Conservation (phyloP, 2,797 vertebrate genomes). For the Cryptoprocta ferox region DNA sequence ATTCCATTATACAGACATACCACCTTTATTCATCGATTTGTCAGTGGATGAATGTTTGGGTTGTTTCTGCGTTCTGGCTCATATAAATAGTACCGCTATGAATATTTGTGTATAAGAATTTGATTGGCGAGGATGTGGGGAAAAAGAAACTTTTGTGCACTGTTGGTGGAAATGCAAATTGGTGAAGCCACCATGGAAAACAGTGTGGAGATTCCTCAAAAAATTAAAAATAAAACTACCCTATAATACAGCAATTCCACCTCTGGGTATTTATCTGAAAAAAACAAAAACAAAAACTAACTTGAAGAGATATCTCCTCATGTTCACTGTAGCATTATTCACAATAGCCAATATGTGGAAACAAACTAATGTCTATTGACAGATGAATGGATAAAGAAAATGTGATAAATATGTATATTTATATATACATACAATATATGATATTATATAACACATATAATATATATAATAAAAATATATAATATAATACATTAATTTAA, state of each 20-base stretch:
- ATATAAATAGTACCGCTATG: not conserved
- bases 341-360: not conserved
- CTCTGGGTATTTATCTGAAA: not conserved
- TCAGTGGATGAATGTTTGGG: not conserved
- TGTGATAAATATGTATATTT: not conserved
- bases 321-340: not conserved
- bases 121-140: not conserved
- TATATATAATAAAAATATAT: not conserved
- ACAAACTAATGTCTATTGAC: not conserved
- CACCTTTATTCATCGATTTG: not conserved
- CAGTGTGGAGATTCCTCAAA: not conserved
- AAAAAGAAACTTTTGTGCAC: not conserved
- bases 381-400: not conserved
- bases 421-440: not conserved
- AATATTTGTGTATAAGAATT: not conserved
- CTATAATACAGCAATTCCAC: not conserved
- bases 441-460: too few relatives aligned
- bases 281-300: not conserved
- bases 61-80: not conserved
- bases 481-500: too few relatives aligned
- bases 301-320: not conserved
- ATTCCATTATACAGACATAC: not conserved
- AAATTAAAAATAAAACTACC: not conserved
- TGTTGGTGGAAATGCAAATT: not conserved
- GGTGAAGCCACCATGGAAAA: not conserved